A percentile compares a stretch with the other conserved stretches of the same genome.
These are phyloP conservation scores for Naso thynnoides DNA, from an alignment of 2,797 vertebrate species.

Conservation along the genomic window DNA sequence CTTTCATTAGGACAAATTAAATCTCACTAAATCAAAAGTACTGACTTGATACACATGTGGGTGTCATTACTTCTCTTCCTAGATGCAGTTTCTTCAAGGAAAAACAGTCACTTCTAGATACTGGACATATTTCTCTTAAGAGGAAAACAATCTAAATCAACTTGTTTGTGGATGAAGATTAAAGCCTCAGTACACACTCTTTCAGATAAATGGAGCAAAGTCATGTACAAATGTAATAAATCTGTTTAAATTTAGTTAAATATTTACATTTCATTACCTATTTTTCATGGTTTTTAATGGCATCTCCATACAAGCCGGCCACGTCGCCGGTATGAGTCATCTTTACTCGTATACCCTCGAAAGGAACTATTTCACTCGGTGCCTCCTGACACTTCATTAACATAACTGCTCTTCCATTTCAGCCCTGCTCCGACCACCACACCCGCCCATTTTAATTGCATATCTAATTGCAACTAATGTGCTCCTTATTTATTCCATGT, in stretches of 20 bases:
- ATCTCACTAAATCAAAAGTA: background rate
- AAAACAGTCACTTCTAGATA: background rate
- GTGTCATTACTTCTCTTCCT: background rate
- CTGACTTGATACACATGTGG: background rate
- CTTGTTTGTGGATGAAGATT: background rate
- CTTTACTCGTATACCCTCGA: background rate
- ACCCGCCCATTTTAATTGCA: background rate
- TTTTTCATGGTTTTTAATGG: conserved; percentile 6
- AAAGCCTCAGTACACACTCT: background rate
- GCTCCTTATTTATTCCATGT: conserved; percentile 9
- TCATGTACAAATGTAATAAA: background rate
- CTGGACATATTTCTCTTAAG: background rate
- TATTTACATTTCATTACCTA: background rate
- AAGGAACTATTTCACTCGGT: conserved; percentile 24
- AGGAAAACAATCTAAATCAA: no score
- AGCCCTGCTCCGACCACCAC: background rate
- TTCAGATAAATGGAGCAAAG: background rate
- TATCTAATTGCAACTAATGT: conserved; percentile 24
- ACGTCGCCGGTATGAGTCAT: conserved; percentile 1
- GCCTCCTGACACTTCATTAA: conserved; percentile 28
- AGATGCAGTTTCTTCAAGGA: background rate
- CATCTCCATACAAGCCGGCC: background rate
- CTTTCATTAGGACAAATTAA: background rate
- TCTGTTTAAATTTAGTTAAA: background rate
- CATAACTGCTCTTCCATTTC: conserved; percentile 34